Evolutionary conservation across 2,113 vertebrate species (phyloP), one percentile per base, ranked within the genome.

Genomic region (Erpornis zantholeuca): DNA sequence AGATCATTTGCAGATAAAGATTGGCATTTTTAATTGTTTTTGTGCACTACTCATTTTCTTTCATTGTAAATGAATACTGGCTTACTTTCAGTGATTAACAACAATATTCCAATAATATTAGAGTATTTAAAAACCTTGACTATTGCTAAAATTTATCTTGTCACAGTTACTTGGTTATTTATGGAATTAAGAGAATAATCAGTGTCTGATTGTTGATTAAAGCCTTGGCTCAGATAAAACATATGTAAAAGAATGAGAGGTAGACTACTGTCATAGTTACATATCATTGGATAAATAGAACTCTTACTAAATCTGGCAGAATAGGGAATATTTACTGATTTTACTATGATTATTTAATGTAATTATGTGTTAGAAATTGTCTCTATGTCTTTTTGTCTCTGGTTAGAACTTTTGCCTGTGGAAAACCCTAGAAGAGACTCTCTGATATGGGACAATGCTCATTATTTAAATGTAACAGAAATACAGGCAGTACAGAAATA

Each of bases 1-100:
- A 76, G 80, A 93, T 96, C 49, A 86, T 84, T 86, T 94, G 36
- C 72, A 94, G 76, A 96, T 77, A 72, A 95, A 97, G 89, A 93
- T 12, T 93, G 83, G 65, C 81, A 91, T 50, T 90, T 98, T 92
- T 69, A 79, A 90, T 90, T 84, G 50, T 3, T 87, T 90, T 72
- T 94, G 38, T 90, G 35, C 25, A 47, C 60, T 82, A n/a, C 42
- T 93, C 12, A 90, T 82, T 95, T 96, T 92, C 25, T 83, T 84
- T 96, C 65, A 78, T 92, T 20, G 3, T 63, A 81, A 80, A 69
- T 75, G 68, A 96, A 82, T 57, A 53, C 38, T 71, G 54, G 9
- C 53, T 90, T 61, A 33, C 44, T 82, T 90, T 89, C 38, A 70
- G 42, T 76, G 71, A 73, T 80, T 93, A 90, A 73, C 53, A 95